Evolutionary conservation across 30 jellyfish, hydroid and myxozoan species (phyloP).

Genomic region (Catostylus mosaicus): DNA sequence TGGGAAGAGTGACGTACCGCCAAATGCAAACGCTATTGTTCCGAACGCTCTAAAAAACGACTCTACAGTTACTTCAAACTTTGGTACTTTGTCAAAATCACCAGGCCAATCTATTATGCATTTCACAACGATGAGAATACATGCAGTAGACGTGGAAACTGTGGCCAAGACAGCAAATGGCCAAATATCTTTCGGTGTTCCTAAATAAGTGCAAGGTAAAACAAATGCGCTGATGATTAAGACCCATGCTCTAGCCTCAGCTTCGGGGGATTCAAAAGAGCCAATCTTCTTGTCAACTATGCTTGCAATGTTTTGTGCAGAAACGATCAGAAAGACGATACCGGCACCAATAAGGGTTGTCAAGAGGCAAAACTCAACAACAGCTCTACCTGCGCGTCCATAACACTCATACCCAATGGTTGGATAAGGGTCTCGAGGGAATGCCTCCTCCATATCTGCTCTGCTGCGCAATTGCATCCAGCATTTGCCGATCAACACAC

Average conservation of each 20-base stretch:
- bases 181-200: conserved; percentile 77
- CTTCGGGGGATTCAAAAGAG: conserved; percentile 11
- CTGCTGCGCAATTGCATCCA: conserved; percentile 72
- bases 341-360: conserved; percentile 85
- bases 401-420: conserved; percentile 72
- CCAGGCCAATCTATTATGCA: conserved; percentile 52
- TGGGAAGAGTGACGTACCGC: conserved; percentile 91
- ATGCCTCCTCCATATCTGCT: conserved; percentile 45
- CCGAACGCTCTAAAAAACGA: conserved; percentile 87
- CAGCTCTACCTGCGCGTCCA: conserved; percentile 78
- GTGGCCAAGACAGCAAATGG: conserved; percentile 67
- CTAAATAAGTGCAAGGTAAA: conserved; percentile 70
- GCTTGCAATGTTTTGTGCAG: conserved; percentile 79
- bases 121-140: conserved; percentile 45
- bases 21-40: conserved; percentile 89
- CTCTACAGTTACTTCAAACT: conserved; percentile 52
- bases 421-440: conserved; percentile 94
- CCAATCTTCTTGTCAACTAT: conserved; percentile 69
- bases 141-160: conserved; percentile 48
- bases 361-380: conserved; percentile 78
- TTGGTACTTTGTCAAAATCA: conserved; percentile 33
- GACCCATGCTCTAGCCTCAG: conserved; percentile 69
- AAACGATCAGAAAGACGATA: conserved; percentile 73
- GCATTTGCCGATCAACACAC: conserved; percentile 79
- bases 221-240: conserved; percentile 49